Evolutionary conservation across 2,888 invertebrate species (phyloP), one percentile per base, ranked within the genome.

Genomic region (Leptinotarsa rubiginosa): DNA sequence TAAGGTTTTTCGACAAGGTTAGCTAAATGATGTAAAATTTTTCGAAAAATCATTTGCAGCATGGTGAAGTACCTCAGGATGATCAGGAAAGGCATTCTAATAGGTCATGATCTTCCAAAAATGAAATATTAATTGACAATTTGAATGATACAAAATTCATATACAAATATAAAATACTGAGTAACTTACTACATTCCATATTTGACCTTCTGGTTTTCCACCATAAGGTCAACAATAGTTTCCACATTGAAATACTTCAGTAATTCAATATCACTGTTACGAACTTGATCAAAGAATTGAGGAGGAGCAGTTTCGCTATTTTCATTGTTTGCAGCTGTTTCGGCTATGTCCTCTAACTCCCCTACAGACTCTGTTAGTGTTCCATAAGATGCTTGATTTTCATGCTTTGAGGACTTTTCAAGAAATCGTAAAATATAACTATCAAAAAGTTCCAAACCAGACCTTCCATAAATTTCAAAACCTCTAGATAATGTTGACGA

Each of bases 131-230:
- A 18, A 65, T 18, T 47, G 47, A 65, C 20, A 65, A 41, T 31
- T 31, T 41, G 49, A 16, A 12, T 65, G 12, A 16, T 22, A 47
- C 65, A 49, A 16, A 18, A 65, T 49, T 49, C 3, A 16, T 16
- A 16, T 49, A 49, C 49, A 49, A 49, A 16, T 16, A 65, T 5
- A 47, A 47, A 18, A 65, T 18, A 47, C 47, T 7, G 31, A 31
- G 31, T 31, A 49, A 70, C 93, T 92, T 89, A 95, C 95, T 93
- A 91, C 88, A 95, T 88, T 76, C 93, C 92, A 88, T 92, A 95
- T 88, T 95, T 95, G 56, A 94, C 92, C 89, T 95, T 95, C 83
- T 94, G 93, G 84, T 94, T 94, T 85, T 95, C 95, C 12, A 95
- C 94, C 95, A 95, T 95, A 70, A 95, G 91, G 87, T 95, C 95